Conservation (phyloP, 2,797 vertebrate genomes). For the Stomatorhinus walkeri region DNA sequence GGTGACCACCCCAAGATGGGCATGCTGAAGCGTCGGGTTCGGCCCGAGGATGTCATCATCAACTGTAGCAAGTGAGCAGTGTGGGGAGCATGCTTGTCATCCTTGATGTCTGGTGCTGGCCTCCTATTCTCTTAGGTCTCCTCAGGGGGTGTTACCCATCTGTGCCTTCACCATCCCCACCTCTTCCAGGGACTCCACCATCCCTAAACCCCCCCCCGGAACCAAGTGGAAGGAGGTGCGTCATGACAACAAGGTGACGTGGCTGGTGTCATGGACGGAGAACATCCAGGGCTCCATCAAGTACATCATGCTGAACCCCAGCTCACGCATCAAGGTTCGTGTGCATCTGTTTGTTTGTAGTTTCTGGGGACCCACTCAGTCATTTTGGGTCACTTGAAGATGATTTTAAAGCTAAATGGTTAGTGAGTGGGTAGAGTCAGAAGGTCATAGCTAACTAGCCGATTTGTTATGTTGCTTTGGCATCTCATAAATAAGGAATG, state of each 20-base stretch:
- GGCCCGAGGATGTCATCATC: slow-evolving; percentile 87
- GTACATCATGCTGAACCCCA: slow-evolving; percentile 97
- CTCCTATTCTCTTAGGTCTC: background rate
- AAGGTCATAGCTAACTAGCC: background rate
- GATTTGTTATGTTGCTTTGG: background rate
- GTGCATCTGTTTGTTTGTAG: background rate
- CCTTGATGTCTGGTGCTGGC: background rate
- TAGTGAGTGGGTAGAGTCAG: background rate
- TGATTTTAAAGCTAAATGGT: background rate
- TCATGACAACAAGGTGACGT: slow-evolving; percentile 96
- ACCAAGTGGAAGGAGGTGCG: slow-evolving; percentile 95
- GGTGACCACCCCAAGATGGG: slow-evolving; percentile 98
- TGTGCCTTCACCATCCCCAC: background rate
- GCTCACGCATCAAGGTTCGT: slow-evolving; percentile 91
- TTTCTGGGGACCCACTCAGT: background rate
- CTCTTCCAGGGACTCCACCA: slow-evolving; percentile 75
- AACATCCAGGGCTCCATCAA: slow-evolving; percentile 98
- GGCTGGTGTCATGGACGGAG: slow-evolving; percentile 96
- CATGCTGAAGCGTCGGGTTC: slow-evolving; percentile 89
- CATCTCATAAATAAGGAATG: background rate
- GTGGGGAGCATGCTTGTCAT: background rate
- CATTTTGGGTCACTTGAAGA: background rate
- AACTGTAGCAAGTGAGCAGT: slow-evolving; percentile 89
- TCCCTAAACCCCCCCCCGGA: slow-evolving; percentile 78
- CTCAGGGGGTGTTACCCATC: background rate